Base-by-base conservation (phyloP, 2,113 vertebrate genomes). In the Phylloscopus whistleri region DNA sequence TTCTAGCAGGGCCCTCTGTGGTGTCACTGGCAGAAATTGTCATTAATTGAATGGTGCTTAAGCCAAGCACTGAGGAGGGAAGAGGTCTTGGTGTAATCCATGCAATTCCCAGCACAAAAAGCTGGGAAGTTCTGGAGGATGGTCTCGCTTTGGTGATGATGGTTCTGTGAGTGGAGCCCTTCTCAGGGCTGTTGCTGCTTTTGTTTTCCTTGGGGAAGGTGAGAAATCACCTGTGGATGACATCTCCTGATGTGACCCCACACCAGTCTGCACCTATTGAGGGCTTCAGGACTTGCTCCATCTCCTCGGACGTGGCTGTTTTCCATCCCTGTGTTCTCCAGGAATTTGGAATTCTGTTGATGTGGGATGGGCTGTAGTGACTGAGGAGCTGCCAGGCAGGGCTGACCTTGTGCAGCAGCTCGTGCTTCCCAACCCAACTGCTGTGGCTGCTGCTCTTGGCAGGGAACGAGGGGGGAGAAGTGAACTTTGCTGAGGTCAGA, bases 391-490 rank as follows among this genome's bases (percentile, higher is more conserved):
- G 63, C 53, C 4, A 4, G 51, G 39, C 14, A 49, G 58, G 16
- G 41, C 93, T 94, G 81, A 91, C 93, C 82, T 90, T 72, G 76
- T 12, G 2, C 39, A 43, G 76, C 1, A 0, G 30, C 55, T 89
- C 1, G 0, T 1, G 6, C 31, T 67, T 66, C 44, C 87, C 30
- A 23, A 9, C n/a, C n/a, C 0, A 1, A 13, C 41, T 5, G 63
- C 73, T 48, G 64, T 2, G 4, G 28, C 31, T 26, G 63, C 53
- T 6, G 35, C 53, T 64, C 49, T 46, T 92, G 91, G 87, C 87
- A 75, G 58, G 53, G 62, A 72, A 16, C 0, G 1, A 84, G 72
- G 46, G 41, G 22, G 31, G 12, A 93, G 44, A 84, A 49, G 55
- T 72, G 62, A 95, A 48, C 70, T 74, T 37, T 8, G 13, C 76